Base-by-base conservation (phyloP, 2,113 vertebrate species). In the Propithecus coquereli region DNA sequence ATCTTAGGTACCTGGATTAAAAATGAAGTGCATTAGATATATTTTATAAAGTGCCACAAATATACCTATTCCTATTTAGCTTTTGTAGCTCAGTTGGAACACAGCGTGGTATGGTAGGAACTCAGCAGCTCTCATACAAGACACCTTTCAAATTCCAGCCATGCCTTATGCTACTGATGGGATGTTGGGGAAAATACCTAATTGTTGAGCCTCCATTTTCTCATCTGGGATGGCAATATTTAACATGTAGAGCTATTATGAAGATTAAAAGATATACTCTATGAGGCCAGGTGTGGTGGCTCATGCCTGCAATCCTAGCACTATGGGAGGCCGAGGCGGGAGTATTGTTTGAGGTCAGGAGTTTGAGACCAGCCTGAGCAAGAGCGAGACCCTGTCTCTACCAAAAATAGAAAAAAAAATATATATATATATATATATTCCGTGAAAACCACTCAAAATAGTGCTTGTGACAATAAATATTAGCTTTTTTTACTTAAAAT, bases 401-500 rank as follows among this genome's bases (percentile, higher is more conserved):
- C 16, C 4, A 54, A 18, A 54, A 54, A 17, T 54, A 52, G 14
- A 52, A 52, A 47, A 47, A 47, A 47, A 47, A 17, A 52, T 5
- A 52, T 52, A 52, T 54, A 54, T 54, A 52, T 52, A 52, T 52
- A 52, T 52, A 30, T 54, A 30, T 32, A 50, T 47, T 88, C 25
- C 30, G 40, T 87, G 50, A 84, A 93, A 71, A 95, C 18, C 40
- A 86, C 8, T 92, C 23, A 89, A 93, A 87, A 52, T 5, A 65
- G 40, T 89, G 27, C 23, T 40, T 84, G 8, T 16, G 25, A 50
- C 3, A 71, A 50, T 73, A 73, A 92, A 54, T 65, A 47, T 79
- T 89, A 12, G 9, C 16, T 20, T 81, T 79, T 93, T 95, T 68
- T 9, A 73, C 70, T 83, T 97, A 63, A 90, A 87, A 79, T 74